Base-by-base conservation (phyloP, 2,797 vertebrate genomes). In the Champsocephalus gunnari region DNA sequence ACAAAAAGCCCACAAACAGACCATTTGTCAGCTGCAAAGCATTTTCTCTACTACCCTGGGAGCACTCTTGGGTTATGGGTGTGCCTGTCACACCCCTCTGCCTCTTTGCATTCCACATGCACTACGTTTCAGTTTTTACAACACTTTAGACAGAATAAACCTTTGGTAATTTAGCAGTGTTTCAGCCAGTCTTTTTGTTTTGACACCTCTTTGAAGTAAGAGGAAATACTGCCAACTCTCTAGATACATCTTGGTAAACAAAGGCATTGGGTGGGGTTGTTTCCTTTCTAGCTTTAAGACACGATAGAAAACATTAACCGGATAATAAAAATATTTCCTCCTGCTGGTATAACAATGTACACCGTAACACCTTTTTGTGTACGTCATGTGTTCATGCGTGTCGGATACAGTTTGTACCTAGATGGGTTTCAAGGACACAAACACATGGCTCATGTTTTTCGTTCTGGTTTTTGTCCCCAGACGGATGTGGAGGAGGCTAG, bases 401-500 rank as follows among this genome's bases (percentile, higher is more conserved):
- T 53, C 28, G 6, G 38, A 19, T 60, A 62, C 21, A 45, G 50
- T 61, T 44, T 28, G 43, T 48, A 56, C 19, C 34, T 32, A 44
- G 21, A 43, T 32, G 24, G 21, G 12, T 12, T 59, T 17, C 48
- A 11, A 61, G 3, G 4, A 60, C 43, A 43, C 38, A 59, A 47
- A 38, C 28, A 19, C 11, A 12, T 48, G 3, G 43, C 12, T 55
- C 6, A 32, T 62, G 14, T 49, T 38, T 54, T 61, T 50, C 57
- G 6, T 66, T 71, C 14, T 54, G 4, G 12, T 73, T 43, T 57
- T 3, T 71, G 32, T 66, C 6, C 51, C 7, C 75, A 96, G 95
- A 89, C 94, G 54, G 83, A 91, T 1, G 77, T 95, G 48, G 75
- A 88, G 69, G 87, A 93, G 45, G 94, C 92, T 0, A 69, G 71